These are phyloP conservation scores for Sphaerodactylus townsendi DNA, from an alignment of 2,113 vertebrate genomes.

Conservation along the genomic window DNA sequence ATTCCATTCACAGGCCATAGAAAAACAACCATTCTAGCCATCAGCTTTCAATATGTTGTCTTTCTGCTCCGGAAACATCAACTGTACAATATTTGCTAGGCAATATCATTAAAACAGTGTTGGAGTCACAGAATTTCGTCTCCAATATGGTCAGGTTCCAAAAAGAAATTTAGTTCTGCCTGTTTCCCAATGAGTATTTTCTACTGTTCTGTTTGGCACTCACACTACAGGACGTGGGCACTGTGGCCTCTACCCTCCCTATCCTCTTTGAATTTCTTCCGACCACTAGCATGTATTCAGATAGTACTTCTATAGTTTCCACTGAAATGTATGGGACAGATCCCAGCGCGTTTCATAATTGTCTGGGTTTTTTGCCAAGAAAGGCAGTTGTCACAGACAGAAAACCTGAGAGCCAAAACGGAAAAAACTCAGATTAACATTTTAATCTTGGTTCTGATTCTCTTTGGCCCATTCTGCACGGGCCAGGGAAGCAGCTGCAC, in stretches of 20 bases:
- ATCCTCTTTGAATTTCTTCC: not conserved
- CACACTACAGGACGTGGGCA: not conserved
- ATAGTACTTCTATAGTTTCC: not conserved
- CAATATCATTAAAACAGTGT: not conserved
- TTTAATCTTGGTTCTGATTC: not conserved
- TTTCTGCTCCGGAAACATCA: slow-evolving; percentile 4
- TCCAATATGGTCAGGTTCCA: not conserved
- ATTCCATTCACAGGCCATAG: not conserved
- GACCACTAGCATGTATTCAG: not conserved
- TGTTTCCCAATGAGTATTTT: not conserved
- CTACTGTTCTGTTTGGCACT: not conserved
- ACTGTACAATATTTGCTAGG: not conserved
- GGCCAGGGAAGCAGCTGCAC: no score
- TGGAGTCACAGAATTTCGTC: not conserved
- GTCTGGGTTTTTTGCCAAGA: no score
- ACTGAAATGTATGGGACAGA: not conserved
- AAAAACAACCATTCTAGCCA: not conserved
- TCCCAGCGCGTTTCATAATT: not conserved
- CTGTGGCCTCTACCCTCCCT: no score
- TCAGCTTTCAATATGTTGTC: not conserved
- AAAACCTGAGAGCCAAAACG: not conserved
- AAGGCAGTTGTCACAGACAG: not conserved
- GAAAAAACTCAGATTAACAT: not conserved
- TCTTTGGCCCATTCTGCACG: no score
- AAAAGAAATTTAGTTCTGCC: not conserved